phyloP scores from a whole-genome alignment of 2,113 vertebrate species.

The Crocuta crocuta region DNA sequence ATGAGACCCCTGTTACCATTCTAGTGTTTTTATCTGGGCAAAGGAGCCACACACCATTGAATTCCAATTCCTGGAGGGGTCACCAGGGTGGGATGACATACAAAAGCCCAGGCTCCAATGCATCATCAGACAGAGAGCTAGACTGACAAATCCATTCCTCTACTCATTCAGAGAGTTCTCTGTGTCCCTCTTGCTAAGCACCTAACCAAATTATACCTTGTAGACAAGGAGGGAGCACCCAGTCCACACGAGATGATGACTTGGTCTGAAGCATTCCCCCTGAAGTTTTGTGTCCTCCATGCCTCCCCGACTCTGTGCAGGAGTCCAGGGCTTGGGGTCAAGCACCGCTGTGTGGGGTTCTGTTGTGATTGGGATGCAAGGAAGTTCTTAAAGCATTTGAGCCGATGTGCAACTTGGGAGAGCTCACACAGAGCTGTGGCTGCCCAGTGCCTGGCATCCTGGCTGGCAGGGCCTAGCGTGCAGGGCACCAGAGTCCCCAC shows the following conservation, averaged over 20 bases:
- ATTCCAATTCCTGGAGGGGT: background rate
- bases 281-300: background rate
- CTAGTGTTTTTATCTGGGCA: background rate
- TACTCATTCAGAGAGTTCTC: background rate
- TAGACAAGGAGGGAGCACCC: background rate
- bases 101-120: background rate
- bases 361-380: background rate
- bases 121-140: background rate
- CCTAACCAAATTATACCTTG: background rate
- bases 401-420: background rate
- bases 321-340: too few species aligned
- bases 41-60: background rate
- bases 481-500: too few species aligned
- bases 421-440: background rate
- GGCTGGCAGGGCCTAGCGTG: rapidly evolving
- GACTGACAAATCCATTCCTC: background rate
- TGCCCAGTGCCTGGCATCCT: background rate
- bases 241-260: background rate
- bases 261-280: too few species aligned
- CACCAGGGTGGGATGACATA: too few species aligned
- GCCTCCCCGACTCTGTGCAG: background rate
- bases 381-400: background rate
- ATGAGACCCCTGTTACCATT: background rate
- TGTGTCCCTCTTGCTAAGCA: background rate
- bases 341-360: rapidly evolving